These are phyloP conservation scores for Pachyseris speciosa DNA, from an alignment of 64 coral and sea anemone genomes.

Conservation along the genomic window DNA sequence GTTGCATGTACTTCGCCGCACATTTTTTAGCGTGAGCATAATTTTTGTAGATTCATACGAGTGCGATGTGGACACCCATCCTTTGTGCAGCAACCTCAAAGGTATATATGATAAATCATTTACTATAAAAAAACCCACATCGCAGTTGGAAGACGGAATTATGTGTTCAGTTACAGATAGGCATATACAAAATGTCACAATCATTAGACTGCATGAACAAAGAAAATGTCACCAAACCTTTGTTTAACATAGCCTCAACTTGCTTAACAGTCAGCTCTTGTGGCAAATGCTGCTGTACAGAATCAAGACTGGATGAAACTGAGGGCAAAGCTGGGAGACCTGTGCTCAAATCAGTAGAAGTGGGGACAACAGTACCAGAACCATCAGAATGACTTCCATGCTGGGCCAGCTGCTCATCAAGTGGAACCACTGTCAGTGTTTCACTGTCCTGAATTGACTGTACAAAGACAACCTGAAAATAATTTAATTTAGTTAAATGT, in stretches of 20 bases:
- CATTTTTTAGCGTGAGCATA: no score
- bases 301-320: constrained; percentile 32
- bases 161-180: no score
- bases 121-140: no score
- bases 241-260: constrained; percentile 80
- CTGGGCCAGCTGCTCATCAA: constrained; percentile 68
- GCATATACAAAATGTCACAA: no score
- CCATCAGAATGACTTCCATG: neutral
- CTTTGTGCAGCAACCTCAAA: no score
- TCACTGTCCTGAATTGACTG: constrained; percentile 90
- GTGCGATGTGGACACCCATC: no score
- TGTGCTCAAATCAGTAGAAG: constrained; percentile 50
- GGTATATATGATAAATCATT: no score
- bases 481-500: no score
- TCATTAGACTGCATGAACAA: neutral
- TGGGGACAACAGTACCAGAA: neutral
- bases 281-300: neutral
- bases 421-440: constrained; percentile 82
- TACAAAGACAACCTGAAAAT: constrained; percentile 85
- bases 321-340: constrained; percentile 76
- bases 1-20: no score
- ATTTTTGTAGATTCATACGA: no score
- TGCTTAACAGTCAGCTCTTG: constrained; percentile 65
- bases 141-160: no score
- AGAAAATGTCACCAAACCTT: constrained; percentile 25